phyloP scores from a whole-genome alignment of 2,888 invertebrate species.

The Heliconius hortense region DNA sequence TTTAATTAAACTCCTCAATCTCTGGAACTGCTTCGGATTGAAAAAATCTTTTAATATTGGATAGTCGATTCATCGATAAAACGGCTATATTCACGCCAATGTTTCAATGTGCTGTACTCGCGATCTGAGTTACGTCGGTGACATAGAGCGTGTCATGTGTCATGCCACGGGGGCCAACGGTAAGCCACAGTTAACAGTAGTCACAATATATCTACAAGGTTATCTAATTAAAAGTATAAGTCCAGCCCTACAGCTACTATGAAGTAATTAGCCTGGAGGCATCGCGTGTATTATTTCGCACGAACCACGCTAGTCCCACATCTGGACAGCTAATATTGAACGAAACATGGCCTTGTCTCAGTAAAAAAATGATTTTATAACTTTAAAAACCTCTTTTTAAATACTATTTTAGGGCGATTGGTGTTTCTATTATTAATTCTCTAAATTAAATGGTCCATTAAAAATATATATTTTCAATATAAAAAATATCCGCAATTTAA shows the following conservation, averaged over 20 bases:
- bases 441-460: neutral
- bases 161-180: too few species aligned
- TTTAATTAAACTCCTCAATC: too few species aligned
- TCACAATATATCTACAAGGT: neutral
- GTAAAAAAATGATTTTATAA: neutral
- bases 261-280: slow-evolving; percentile 50
- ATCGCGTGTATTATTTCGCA: slow-evolving; percentile 48
- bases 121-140: too few species aligned
- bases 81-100: too few species aligned
- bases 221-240: neutral
- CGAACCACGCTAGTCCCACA: slow-evolving; percentile 30
- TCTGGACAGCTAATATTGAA: slow-evolving; percentile 23
- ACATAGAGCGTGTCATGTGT: too few species aligned
- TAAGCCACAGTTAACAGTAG: neutral
- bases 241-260: slow-evolving; percentile 48
- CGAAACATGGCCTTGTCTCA: neutral
- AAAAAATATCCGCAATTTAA: too few species aligned
- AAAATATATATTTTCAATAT: too few species aligned
- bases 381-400: neutral
- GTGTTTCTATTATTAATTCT: neutral
- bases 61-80: too few species aligned
- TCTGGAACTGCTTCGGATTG: too few species aligned
- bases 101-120: too few species aligned
- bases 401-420: neutral
- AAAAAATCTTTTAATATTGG: too few species aligned